Evolutionary conservation across 2,888 invertebrate genomes (phyloP), one percentile per base, ranked within the genome.

Genomic region (Plebejus anna): DNA sequence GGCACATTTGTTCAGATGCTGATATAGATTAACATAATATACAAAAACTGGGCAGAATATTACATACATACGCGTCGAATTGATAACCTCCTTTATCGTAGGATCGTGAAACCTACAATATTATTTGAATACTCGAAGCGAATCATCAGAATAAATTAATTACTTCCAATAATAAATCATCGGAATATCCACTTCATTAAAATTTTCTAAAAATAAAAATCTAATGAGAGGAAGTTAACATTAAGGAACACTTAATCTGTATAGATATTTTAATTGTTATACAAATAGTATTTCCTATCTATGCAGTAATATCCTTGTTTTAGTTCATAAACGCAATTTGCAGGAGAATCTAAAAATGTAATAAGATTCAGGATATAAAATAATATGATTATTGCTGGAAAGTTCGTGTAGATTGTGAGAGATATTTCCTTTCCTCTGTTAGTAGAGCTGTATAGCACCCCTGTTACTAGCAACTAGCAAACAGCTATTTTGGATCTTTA

Each of bases 201-300:
- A 66, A 66, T 16, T 66, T 66, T 66, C 66, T 66, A 66, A 66
- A 66, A 66, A 66, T 66, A 66, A 66, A 66, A 32, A 66, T 13
- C 32, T 66, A 66, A 66, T 66, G 66, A 66, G 32, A 66, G 66
- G 66, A 66, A 66, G 66, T 66, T 13, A 11, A 66, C 32, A 16
- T 66, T 66, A 32, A 32, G 32, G 32, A 66, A 36, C 66, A 66
- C 66, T 66, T 66, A 66, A 66, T 66, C 32, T 66, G 13, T 36
- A 66, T 36, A 36, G 32, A 66, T 66, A 66, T 66, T 66, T 66
- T 66, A 66, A 36, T 66, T 66, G 32, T 32, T 32, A 36, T 66
- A 13, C 32, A 66, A 66, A 32, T 0, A 28, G 28, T 61, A 61
- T 28, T 61, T 2, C 9, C 3, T 7, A 2, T 2, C 16, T 61